Conservation (phyloP, 2,113 vertebrate genomes). For the Ornithorhynchus anatinus region DNA sequence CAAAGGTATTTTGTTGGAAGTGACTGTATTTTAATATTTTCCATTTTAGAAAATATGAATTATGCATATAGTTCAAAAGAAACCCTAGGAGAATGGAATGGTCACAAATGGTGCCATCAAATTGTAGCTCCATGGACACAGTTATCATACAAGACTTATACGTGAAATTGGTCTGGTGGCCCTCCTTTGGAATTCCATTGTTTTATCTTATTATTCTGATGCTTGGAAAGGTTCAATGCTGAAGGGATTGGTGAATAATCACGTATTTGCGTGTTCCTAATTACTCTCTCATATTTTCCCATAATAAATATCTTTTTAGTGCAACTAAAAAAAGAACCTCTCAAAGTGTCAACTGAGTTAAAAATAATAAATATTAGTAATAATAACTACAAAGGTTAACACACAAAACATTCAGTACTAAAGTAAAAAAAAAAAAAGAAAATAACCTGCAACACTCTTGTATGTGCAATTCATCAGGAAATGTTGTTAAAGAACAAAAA, state of each 20-base stretch:
- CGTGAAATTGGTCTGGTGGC: no score
- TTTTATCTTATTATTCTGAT: no score
- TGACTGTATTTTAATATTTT: no score
- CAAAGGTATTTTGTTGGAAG: no score
- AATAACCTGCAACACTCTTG: constrained; percentile 66
- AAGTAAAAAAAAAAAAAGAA: constrained; percentile 65
- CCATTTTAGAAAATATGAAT: no score
- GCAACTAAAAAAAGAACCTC: constrained; percentile 17
- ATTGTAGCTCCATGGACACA: no score
- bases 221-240: not conserved
- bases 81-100: no score
- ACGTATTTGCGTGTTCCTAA: not conserved
- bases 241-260: constrained; percentile 7
- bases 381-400: constrained; percentile 68
- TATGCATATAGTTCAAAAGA: no score
- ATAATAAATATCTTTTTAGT: not conserved
- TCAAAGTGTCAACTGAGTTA: constrained; percentile 39
- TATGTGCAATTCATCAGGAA: constrained; percentile 70
- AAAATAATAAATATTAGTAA: constrained; percentile 68
- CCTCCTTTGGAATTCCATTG: no score
- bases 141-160: no score
- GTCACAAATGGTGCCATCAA: no score
- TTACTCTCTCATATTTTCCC: not conserved
- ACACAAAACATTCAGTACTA: constrained; percentile 67
- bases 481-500: constrained; percentile 66